Evolutionary conservation across 2,797 vertebrate genomes (phyloP).

Genomic region (Clarias pachynema): DNA sequence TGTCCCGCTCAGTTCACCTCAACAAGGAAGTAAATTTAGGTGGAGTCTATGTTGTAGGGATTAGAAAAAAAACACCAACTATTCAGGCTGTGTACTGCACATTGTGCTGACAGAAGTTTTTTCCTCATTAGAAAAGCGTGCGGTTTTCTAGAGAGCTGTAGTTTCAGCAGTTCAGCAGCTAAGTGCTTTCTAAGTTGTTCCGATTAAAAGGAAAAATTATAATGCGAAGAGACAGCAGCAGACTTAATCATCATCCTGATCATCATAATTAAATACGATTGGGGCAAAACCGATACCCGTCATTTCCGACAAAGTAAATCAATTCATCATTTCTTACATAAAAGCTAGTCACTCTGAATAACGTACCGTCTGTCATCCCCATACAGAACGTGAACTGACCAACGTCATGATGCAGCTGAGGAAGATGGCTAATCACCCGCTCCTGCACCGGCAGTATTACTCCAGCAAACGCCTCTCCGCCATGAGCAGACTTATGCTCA

Average conservation of each 20-base stretch:
- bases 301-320: background rate
- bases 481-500: slow-evolving; percentile 84
- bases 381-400: slow-evolving; percentile 79
- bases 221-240: background rate
- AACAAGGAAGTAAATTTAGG: background rate
- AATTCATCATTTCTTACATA: background rate
- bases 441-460: slow-evolving; percentile 83
- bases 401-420: slow-evolving; percentile 89
- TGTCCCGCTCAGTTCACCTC: background rate
- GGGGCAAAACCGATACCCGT: background rate
- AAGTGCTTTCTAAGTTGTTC: slow-evolving; percentile 10
- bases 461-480: slow-evolving; percentile 77
- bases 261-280: background rate
- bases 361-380: background rate
- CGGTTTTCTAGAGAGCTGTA: background rate
- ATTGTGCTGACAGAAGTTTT: background rate
- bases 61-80: background rate
- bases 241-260: background rate
- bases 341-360: background rate
- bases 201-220: background rate
- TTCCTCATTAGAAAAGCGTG: background rate
- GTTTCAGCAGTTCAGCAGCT: background rate
- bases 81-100: background rate
- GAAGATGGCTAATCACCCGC: slow-evolving; percentile 88
- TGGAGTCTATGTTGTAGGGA: background rate